phyloP scores from a whole-genome alignment of 2,888 invertebrate species.

The Stegophylla sp. region DNA sequence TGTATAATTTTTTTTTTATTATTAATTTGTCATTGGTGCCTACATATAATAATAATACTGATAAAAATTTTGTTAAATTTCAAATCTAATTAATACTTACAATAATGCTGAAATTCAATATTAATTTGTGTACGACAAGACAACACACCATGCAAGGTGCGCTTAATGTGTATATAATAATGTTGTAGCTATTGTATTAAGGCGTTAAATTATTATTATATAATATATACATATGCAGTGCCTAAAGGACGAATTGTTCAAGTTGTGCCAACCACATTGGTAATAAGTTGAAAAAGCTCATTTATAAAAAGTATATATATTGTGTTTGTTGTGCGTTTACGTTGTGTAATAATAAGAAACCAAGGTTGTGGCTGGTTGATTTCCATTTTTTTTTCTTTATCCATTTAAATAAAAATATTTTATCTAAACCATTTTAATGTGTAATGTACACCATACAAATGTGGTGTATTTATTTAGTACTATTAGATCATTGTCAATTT shows the following conservation, averaged over 20 bases:
- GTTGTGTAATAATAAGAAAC: constrained; percentile 48
- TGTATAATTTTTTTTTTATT: constrained; percentile 24
- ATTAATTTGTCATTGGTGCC: background rate
- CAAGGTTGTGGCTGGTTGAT: constrained; percentile 50
- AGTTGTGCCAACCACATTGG: constrained; percentile 3
- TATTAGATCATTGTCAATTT: constrained; percentile 50
- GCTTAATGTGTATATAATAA: background rate
- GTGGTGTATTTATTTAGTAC: constrained; percentile 13
- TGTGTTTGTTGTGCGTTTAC: constrained; percentile 36
- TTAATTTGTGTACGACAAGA: background rate
- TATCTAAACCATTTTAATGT: constrained; percentile 23
- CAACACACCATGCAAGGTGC: background rate
- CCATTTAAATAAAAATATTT: background rate
- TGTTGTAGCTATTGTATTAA: background rate
- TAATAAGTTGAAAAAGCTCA: constrained; percentile 33
- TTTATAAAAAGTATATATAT: background rate
- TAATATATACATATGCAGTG: background rate
- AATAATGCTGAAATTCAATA: background rate
- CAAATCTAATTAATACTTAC: constrained; percentile 12
- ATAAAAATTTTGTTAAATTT: background rate
- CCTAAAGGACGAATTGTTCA: background rate
- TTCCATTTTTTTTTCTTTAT: background rate
- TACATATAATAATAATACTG: constrained; percentile 9
- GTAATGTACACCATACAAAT: background rate
- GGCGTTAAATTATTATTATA: background rate